These are phyloP conservation scores for Litoditis marina DNA, from an alignment of 2,888 invertebrate species.

Conservation along the genomic window DNA sequence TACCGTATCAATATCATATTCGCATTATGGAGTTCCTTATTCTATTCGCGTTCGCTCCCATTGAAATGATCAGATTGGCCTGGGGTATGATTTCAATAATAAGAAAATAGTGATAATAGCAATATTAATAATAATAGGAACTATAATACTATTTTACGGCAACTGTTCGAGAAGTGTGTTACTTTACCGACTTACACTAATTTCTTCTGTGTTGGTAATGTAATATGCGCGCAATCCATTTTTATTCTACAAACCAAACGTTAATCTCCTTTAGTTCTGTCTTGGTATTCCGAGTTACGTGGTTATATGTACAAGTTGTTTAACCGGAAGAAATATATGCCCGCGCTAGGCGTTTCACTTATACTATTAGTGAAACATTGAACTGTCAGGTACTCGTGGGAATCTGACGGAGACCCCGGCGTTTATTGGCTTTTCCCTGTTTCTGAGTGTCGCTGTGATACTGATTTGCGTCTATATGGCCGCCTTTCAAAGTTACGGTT, in stretches of 20 bases:
- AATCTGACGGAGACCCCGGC: constrained; percentile 35
- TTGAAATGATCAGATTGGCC: constrained; percentile 46
- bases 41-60: constrained; percentile 40
- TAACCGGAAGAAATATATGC: too few species aligned
- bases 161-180: too few species aligned
- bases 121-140: too few species aligned
- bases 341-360: too few species aligned
- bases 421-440: constrained; percentile 23
- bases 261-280: too few species aligned
- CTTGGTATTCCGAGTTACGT: too few species aligned
- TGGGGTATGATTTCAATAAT: constrained; percentile 38
- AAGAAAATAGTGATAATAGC: neutral
- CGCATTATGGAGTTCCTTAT: constrained; percentile 46
- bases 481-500: constrained; percentile 35
- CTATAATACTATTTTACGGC: too few species aligned
- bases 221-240: too few species aligned
- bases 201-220: too few species aligned
- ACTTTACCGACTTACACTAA: too few species aligned
- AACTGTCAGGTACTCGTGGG: constrained; percentile 25
- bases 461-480: constrained; percentile 29
- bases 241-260: too few species aligned
- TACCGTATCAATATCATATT: constrained; percentile 44
- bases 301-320: too few species aligned
- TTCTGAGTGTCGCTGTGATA: constrained; percentile 20
- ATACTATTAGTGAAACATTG: neutral